Evolutionary conservation across 2,888 invertebrate genomes (phyloP).

Genomic region (Trissonchulus latispiculum): DNA sequence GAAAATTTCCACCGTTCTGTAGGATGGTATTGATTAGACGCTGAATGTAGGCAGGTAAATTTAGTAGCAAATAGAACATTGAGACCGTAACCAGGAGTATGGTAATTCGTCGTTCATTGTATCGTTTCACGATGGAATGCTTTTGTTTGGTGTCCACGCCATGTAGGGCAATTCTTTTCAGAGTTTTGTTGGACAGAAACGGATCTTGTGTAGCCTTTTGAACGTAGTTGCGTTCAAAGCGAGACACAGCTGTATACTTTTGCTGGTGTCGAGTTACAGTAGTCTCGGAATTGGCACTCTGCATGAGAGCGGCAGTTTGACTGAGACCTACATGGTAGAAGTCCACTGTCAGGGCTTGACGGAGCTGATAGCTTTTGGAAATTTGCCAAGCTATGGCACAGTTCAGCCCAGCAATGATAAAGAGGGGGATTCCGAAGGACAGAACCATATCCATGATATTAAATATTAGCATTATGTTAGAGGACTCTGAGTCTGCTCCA

Average conservation of each 20-base stretch:
- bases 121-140: slow-evolving; percentile 5
- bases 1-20: not conserved
- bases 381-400: slow-evolving; percentile 6
- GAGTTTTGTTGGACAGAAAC: not conserved
- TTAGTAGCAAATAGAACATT: slow-evolving; percentile 3
- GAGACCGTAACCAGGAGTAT: slow-evolving; percentile 15
- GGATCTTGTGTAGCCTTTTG: slow-evolving; percentile 9
- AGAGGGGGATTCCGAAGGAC: slow-evolving; percentile 9
- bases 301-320: not conserved
- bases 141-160: not conserved
- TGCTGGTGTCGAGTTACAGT: not conserved
- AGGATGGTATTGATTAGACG: slow-evolving; percentile 10
- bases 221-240: slow-evolving; percentile 1
- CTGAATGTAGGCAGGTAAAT: slow-evolving; percentile 5
- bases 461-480: slow-evolving; percentile 4
- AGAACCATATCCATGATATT: slow-evolving; percentile 9
- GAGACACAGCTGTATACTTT: not conserved
- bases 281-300: not conserved
- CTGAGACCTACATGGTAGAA: slow-evolving; percentile 7
- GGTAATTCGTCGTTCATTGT: slow-evolving; percentile 17
- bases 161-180: not conserved
- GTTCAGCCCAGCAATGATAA: slow-evolving; percentile 12
- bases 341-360: slow-evolving; percentile 11
- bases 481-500: not conserved
- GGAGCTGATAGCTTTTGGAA: slow-evolving; percentile 12